Evolutionary conservation across 2,888 invertebrate species (phyloP), one percentile per base, ranked within the genome.

Genomic region (Tyria jacobaeae): DNA sequence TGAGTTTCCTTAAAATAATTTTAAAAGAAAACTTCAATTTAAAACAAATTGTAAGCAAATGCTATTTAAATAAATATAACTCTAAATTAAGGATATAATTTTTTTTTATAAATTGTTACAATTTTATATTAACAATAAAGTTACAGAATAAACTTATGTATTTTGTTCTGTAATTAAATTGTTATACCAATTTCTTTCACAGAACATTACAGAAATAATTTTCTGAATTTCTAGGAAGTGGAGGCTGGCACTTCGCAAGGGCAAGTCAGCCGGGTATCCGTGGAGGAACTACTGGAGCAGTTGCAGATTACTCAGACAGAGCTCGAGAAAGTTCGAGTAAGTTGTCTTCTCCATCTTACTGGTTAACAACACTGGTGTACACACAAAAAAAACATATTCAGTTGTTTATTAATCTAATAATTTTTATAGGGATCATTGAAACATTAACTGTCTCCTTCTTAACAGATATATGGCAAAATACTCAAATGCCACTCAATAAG

Each of bases 311-410:
- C 97, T 34, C 97, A 97, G 93, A 96, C 96, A 47, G 97, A 98
- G 94, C 95, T 98, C 89, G 97, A 97, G 89, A 97, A 97, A 91
- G 96, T 98, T 85, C 96, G 97, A 96, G 97, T 97, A 94, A 95
- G 95, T 88, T 51, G 39, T 27, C 56, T 50, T 57, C 50, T 35
- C 31, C 50, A 15, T 24, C 9, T 31, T 3, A 51, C 24, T 39
- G 39, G 15, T 35, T 37, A 57, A 34, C 54, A 51, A 35, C 17
- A 52, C 21, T 44, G 49, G 41, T 48, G 58, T 62, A 59, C 53
- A 57, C 71, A 71, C 78, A 67, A 59, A 74, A 73, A 80, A 79
- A 64, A 67, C 41, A 21, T 17, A 41, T 44, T 31, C 44, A 44
- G 44, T 44, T 12, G 21, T 17, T 62, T 65, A 71, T 56, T 37